Base-by-base conservation (phyloP, 1,140 invertebrate genomes). In the Platyura marginata region DNA sequence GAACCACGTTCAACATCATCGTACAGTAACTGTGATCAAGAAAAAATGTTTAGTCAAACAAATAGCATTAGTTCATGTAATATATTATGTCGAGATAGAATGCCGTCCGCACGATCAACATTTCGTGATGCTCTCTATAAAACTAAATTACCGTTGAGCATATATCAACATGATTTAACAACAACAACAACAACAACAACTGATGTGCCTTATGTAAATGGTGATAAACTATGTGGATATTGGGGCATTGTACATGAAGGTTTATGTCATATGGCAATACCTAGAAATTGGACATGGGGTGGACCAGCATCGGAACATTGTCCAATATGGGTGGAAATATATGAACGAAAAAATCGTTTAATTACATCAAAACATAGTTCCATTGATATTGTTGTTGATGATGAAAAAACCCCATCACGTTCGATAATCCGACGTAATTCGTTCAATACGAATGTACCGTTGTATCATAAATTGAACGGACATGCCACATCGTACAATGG, bases 251-350 rank as follows among this genome's bases (percentile, higher is more conserved):
- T 85, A 25, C 62, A 68, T 19, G 66, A 74, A 19, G 81, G 81
- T 0, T 60, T 85, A 20, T 73, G 68, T 44, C 81, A 82, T 54
- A 58, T 83, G n/a, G 79, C 79, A 29, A 86, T 87, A 42, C 81
- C 83, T 2, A 67, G 74, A 33, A 80, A 80, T 9, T 87, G 83
- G 83, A 69, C 67, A 15, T 84, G 79, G 81, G 81, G 80, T 25
- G 83, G 83, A 2, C 65, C 74, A 8, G 79, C 73, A 2, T 81
- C 77, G 20, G 69, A 71, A 38, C 74, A 75, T 57, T 80, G 74
- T 54, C 81, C 81, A 11, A 60, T 83, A 2, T 85, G 77, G 76
- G 69, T 68, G 20, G 72, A 76, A 51, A 16, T 18, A 36, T 16
- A 16, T 6, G 15, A 36, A 18, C 34, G 25, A 29, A 29, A 29